Percentiles rank a stretch among this genome's conserved stretches.
Conservation (phyloP, 2,113 vertebrate species). For the Dinomys branickii region DNA sequence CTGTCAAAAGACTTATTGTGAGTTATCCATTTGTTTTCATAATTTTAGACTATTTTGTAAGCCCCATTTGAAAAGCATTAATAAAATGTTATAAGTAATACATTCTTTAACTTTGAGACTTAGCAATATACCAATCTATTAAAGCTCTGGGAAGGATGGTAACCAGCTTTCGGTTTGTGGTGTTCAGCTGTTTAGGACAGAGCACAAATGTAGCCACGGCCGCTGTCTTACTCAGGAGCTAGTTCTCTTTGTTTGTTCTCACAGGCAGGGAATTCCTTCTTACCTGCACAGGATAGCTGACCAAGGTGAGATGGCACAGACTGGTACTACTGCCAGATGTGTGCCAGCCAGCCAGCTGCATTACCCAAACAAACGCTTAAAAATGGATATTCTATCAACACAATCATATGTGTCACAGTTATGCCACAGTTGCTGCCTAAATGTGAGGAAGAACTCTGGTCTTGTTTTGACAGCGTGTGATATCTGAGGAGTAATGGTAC, state of each 20-base stretch:
- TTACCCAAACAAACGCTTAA: neutral
- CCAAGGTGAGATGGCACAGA: neutral
- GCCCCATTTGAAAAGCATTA: neutral
- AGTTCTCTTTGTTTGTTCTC: neutral
- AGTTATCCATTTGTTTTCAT: neutral
- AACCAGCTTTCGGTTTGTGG: neutral
- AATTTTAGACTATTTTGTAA: conserved; percentile 20
- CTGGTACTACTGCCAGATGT: no score
- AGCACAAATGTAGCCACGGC: neutral
- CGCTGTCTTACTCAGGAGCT: neutral
- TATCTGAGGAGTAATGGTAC: neutral
- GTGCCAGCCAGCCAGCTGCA: neutral
- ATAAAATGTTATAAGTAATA: neutral
- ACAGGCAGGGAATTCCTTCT: neutral
- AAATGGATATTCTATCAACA: neutral
- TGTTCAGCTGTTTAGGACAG: neutral
- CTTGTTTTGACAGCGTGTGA: neutral
- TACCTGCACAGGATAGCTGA: neutral
- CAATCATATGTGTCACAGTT: neutral
- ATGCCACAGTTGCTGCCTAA: neutral
- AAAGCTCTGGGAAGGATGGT: neutral
- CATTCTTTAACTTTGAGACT: neutral
- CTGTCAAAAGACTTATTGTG: neutral
- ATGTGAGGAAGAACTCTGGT: neutral
- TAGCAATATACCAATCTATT: neutral